Conservation (phyloP, 2,888 invertebrate genomes). For the Periphyllus acericola region DNA sequence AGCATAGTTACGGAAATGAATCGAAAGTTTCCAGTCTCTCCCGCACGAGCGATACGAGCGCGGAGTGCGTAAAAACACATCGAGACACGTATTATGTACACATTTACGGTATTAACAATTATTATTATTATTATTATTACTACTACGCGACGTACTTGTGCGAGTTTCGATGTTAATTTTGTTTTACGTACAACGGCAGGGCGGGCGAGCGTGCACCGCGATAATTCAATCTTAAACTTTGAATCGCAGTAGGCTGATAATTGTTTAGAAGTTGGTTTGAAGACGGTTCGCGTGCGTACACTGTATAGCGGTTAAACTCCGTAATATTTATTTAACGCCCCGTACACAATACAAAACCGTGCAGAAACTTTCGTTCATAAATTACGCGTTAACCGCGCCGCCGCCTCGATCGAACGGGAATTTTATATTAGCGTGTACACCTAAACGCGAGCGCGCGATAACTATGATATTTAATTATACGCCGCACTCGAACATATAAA, state of each 20-base stretch:
- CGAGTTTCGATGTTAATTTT: no score
- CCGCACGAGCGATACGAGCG: no score
- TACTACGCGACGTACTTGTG: no score
- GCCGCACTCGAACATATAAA: no score
- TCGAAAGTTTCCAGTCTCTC: conserved; percentile 19
- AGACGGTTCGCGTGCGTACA: background rate
- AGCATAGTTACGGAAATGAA: background rate
- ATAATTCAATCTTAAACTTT: conserved; percentile 27
- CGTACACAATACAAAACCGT: background rate
- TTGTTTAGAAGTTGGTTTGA: conserved; percentile 21
- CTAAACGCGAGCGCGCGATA: background rate
- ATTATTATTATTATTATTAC: no score
- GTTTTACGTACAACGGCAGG: no score
- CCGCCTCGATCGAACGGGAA: background rate
- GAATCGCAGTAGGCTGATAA: background rate
- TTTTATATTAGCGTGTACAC: background rate
- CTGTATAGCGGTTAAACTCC: background rate
- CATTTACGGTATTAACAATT: no score
- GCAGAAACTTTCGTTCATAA: background rate
- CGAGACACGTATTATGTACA: no score
- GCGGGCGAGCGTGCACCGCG: no score
- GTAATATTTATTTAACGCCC: background rate
- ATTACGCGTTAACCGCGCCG: background rate
- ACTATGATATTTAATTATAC: background rate
- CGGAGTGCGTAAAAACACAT: background rate